Conservation (phyloP, 2,797 vertebrate genomes). For the Paramormyrops hopkinsi region DNA sequence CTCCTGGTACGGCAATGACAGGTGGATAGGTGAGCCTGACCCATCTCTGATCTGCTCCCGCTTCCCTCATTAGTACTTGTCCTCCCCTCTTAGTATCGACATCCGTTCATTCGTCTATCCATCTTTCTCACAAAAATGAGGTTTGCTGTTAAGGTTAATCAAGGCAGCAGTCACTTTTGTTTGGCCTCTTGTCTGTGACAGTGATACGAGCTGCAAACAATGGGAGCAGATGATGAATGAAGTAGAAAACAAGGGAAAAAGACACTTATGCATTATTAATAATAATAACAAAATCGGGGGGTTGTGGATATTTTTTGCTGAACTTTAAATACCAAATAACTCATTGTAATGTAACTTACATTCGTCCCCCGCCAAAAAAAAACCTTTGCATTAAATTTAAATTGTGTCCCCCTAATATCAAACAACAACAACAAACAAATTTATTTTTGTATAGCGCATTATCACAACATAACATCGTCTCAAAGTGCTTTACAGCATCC, state of each 20-base stretch:
- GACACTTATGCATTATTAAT: background rate
- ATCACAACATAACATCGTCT: too few species aligned
- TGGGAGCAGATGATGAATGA: background rate
- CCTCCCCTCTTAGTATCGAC: background rate
- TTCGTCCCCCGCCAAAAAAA: background rate
- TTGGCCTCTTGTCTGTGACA: constrained; percentile 35
- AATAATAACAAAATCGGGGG: background rate
- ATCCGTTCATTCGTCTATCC: background rate
- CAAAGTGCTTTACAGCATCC: too few species aligned
- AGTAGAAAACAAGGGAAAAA: background rate
- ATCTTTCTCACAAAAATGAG: constrained; percentile 13
- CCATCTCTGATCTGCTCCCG: constrained; percentile 30
- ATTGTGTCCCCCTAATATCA: background rate
- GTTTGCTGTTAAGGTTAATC: constrained; percentile 37
- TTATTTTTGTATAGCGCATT: too few species aligned
- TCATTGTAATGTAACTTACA: background rate
- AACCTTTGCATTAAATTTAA: background rate
- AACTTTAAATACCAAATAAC: background rate
- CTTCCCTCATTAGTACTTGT: constrained; percentile 34
- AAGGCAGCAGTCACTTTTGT: constrained; percentile 42
- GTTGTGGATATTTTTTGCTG: background rate
- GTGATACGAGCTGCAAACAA: background rate
- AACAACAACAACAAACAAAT: background rate
- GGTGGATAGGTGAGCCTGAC: constrained; percentile 81
- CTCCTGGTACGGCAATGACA: constrained; percentile 86